Conservation (phyloP, 2,797 vertebrate species). For the Brotula barbata region DNA sequence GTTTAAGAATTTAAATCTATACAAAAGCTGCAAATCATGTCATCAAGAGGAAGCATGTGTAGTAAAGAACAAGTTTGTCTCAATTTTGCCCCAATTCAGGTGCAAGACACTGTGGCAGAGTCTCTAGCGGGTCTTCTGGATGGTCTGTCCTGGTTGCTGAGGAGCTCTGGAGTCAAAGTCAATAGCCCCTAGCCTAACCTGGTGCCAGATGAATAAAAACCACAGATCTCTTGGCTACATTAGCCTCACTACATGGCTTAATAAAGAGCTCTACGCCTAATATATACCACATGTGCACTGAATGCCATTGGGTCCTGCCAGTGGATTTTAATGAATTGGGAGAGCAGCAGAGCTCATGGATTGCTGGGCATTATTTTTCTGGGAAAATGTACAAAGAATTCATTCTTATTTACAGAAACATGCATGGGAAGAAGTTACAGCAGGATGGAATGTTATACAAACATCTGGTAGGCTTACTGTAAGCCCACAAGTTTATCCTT, state of each 20-base stretch:
- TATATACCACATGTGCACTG: conserved; percentile 16
- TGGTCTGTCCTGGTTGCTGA: conserved; percentile 90
- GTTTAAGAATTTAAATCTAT: too few species aligned
- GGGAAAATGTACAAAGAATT: neutral
- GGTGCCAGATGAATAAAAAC: conserved; percentile 14
- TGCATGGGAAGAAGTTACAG: neutral
- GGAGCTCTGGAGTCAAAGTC: conserved; percentile 77
- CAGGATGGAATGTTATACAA: neutral
- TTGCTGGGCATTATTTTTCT: conserved; percentile 8
- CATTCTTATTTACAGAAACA: conserved; percentile 1
- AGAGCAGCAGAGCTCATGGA: conserved; percentile 2
- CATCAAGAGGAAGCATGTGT: too few species aligned
- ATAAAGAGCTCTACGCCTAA: conserved; percentile 20
- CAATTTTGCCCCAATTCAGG: conserved; percentile 68
- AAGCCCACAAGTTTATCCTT: neutral
- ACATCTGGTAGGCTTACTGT: neutral
- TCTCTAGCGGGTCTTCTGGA: conserved; percentile 85
- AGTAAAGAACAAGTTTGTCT: too few species aligned
- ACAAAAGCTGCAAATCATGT: too few species aligned
- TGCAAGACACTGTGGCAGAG: conserved; percentile 87
- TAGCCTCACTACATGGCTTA: neutral
- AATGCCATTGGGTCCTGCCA: neutral
- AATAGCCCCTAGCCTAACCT: conserved; percentile 34
- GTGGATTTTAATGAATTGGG: conserved; percentile 15
- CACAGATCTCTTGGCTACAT: conserved; percentile 5